Evolutionary conservation across 2,797 vertebrate genomes (phyloP), one percentile per base, ranked within the genome.

Genomic region (Myiothlypis coronata): DNA sequence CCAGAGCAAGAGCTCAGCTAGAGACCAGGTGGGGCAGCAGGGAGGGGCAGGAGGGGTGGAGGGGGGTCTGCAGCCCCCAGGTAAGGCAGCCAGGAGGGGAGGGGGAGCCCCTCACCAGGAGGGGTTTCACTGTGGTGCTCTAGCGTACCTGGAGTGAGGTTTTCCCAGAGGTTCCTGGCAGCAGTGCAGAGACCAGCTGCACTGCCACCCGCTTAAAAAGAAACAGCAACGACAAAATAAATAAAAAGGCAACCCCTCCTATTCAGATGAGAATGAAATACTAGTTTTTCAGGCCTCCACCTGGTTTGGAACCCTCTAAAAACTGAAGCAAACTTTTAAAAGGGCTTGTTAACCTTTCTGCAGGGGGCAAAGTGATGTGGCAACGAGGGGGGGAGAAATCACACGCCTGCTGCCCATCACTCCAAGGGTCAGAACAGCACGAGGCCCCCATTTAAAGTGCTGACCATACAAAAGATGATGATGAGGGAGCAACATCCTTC

Each of bases 91-190:
- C 6, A 87, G 87, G 81, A 77, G 78, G 81, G 79, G 21, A 83
- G 6, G 50, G 57, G 67, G 35, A 43, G 27, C 37, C 96, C 95
- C 96, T 97, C 96, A 4, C 97, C 96, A 83, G 97, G 96, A 96
- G 96, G 94, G 81, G 44, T 68, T 72, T 53, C 23, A 82, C 88
- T 30, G 30, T 41, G 79, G 91, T 76, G 84, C 94, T 96, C 94
- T 81, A 94, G 91, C 87, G 97, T 97, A 96, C 97, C 97, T 97
- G 96, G 93, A 94, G 71, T 52, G 90, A 94, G 92, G 75, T 91
- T 95, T 95, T 94, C 93, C 96, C 95, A 95, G 97, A 96, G 96
- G 94, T 88, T 93, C 68, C 84, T 12, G 63, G 59, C 50, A 18
- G 93, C 5, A 2, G 63, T 52, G 94, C 84, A 90, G 95, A 97